Evolutionary conservation across 2,888 invertebrate species (phyloP).

Genomic region (Rotaria sp.): DNA sequence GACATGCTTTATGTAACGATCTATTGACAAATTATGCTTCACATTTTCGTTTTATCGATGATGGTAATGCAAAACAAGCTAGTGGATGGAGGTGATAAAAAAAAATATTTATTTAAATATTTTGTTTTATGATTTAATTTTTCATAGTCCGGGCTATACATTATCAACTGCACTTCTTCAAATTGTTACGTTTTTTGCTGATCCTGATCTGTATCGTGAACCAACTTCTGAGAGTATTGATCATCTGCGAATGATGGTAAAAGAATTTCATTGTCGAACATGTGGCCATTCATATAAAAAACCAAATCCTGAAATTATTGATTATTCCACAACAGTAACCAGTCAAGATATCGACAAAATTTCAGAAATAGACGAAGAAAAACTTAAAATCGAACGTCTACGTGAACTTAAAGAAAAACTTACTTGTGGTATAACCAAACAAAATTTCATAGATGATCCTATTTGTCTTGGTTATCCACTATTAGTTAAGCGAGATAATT

Average conservation of each 20-base stretch:
- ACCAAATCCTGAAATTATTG: neutral
- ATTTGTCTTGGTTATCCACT: constrained; percentile 21
- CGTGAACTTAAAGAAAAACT: neutral
- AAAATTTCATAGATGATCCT: neutral
- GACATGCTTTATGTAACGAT: neutral
- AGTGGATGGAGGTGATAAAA: neutral
- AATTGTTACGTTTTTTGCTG: constrained; percentile 11
- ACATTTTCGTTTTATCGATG: neutral
- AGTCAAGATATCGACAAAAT: too few species aligned
- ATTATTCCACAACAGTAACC: neutral
- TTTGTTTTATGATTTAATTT: too few species aligned
- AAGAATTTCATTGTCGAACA: neutral
- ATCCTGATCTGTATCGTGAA: neutral
- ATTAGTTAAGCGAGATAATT: neutral
- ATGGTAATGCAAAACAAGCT: neutral
- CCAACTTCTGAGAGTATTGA: neutral
- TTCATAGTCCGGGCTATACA: neutral
- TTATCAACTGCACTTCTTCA: neutral
- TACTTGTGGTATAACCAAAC: constrained; percentile 19
- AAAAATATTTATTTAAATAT: neutral
- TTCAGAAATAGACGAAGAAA: neutral
- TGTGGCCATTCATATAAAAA: neutral
- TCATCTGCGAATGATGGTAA: neutral
- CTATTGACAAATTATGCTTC: neutral
- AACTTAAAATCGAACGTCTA: neutral